Evolutionary conservation across 2,113 vertebrate genomes (phyloP).

Genomic region (Ceratotherium simum): DNA sequence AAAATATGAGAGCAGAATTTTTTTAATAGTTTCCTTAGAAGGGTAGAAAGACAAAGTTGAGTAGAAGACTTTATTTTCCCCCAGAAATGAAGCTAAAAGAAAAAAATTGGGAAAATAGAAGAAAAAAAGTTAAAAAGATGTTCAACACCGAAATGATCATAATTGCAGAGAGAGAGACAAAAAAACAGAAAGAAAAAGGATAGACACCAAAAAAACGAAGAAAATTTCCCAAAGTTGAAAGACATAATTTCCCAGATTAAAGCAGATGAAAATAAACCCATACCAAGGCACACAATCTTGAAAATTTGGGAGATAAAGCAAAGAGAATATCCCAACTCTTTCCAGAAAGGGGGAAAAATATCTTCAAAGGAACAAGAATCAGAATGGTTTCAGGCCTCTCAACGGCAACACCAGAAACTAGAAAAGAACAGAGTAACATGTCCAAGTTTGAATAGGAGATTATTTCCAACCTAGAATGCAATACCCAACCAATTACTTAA

Average conservation of each 20-base stretch:
- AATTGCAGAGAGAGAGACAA: background rate
- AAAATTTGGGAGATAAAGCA: background rate
- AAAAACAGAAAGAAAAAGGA: background rate
- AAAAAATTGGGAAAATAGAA: background rate
- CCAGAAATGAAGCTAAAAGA: background rate
- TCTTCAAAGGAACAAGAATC: background rate
- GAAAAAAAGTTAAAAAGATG: background rate
- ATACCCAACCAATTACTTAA: background rate
- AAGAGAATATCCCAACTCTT: background rate
- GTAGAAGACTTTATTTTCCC: background rate
- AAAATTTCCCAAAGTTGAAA: background rate
- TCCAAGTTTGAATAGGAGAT: background rate
- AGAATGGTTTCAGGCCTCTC: background rate
- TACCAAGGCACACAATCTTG: background rate
- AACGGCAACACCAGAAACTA: background rate
- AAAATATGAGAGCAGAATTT: background rate
- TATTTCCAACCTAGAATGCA: background rate
- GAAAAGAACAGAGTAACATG: background rate
- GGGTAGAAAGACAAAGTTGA: background rate
- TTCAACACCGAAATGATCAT: background rate
- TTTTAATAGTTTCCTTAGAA: background rate
- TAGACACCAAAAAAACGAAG: background rate
- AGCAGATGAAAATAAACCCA: background rate
- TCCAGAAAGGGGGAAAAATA: background rate
- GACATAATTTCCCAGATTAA: background rate